Base-by-base conservation (phyloP, 2,113 vertebrate genomes). In the Pholis gunnellus region DNA sequence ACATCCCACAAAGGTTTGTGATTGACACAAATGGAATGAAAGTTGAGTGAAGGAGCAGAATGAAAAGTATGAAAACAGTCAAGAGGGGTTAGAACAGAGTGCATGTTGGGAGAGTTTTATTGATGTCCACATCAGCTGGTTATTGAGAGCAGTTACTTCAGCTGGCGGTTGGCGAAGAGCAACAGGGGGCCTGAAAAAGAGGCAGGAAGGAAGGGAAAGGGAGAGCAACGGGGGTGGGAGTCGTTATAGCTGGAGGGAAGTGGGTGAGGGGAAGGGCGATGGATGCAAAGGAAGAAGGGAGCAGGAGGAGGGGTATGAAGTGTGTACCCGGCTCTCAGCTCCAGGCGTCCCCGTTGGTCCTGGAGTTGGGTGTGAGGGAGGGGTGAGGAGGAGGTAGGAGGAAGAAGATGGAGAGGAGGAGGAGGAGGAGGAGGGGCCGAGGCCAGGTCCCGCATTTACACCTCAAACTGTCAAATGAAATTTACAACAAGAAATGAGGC, bases 391-490 rank as follows among this genome's bases (percentile, higher is more conserved):
- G 89, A 91, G 94, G 93, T 92, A 76, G 91, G 80, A 87, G 72
- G 79, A 78, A 40, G 81, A 81, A 77, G 52, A 75, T 56, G 81
- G 42, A 72, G 78, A 84, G 65, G 82, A 76, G 77, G 81, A 64
- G 61, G 72, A 46, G 82, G 91, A 92, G 94, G 72, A 80, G 69
- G 84, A 76, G 71, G 76, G 70, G 79, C 68, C 54, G 5, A 83
- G 82, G 71, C 38, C 86, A 52, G 66, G 81, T 90, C 90, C 94
- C 91, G 84, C 73, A 82, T 84, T 91, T 95, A 95, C 82, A 93
- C 88, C 90, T 98, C 96, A 97, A 97, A 97, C 97, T 98, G 97
- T 96, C 96, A 96, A 96, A 96, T 83, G 82, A 97, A 96, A 97
- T 91, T 95, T 70, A 97, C 86, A 91, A 87, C 83, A 93, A 77